These are phyloP conservation scores for Cairina moschata DNA, from an alignment of 2,113 vertebrate species.

Conservation along the genomic window DNA sequence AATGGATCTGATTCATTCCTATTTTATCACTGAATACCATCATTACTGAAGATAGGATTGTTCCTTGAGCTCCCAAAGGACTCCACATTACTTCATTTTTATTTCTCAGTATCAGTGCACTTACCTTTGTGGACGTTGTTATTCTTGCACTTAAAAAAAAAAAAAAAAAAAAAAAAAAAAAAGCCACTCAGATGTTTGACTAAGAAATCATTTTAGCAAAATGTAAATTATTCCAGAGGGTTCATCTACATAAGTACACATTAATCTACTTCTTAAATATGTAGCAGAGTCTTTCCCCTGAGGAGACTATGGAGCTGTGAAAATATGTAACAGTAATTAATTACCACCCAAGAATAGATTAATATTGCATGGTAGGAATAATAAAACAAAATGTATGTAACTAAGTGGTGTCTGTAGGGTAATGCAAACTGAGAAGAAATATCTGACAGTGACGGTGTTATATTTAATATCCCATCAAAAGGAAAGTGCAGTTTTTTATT, in stretches of 20 bases:
- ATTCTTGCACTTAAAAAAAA: neutral
- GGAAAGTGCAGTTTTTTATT: neutral
- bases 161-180: neutral
- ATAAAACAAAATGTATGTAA: neutral
- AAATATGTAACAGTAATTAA: constrained; percentile 71
- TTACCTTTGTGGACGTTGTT: neutral
- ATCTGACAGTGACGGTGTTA: neutral
- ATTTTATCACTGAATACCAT: neutral
- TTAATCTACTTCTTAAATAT: constrained; percentile 55
- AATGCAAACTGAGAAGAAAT: neutral
- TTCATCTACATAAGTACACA: constrained; percentile 60
- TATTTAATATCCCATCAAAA: constrained; percentile 5
- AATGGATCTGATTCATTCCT: neutral
- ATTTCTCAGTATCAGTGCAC: neutral
- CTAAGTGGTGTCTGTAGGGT: neutral
- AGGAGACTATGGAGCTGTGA: constrained; percentile 46
- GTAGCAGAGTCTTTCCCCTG: constrained; percentile 25
- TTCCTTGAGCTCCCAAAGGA: neutral
- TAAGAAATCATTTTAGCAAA: constrained; percentile 39
- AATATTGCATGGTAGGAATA: constrained; percentile 34
- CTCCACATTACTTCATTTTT: neutral
- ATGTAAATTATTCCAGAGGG: constrained; percentile 53
- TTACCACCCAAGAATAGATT: constrained; percentile 55
- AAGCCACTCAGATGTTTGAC: neutral
- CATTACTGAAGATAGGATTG: neutral